Base-by-base conservation (phyloP, 2,888 invertebrate species). In the Chalcosyrphus nemorum region DNA sequence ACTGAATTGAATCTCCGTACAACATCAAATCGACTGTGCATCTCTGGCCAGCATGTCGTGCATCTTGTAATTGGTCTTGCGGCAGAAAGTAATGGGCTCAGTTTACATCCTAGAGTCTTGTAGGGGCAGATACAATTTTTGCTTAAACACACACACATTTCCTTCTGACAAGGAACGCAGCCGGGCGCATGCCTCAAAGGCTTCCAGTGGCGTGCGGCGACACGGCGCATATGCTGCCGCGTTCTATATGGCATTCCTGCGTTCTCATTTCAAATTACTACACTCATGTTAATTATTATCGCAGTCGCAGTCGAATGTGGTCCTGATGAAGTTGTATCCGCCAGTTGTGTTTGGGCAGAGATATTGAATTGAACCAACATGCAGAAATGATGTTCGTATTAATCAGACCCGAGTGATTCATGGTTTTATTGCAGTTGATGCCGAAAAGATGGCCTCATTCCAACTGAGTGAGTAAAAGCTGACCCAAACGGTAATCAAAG, bases 201-300 rank as follows among this genome's bases (percentile, higher is more conserved):
- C 52, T 70, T 17, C 38, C 27, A n/a, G 13, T 3, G 7, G 9
- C 38, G 38, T 17, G 11, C 50, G 32, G 27, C 43, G 47, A 2
- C 13, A n/a, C 4, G 43, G 13, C 9, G 3, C 29, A 4, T 2
- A n/a, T 1, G 13, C 38, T 29, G 11, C 6, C 4, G 15, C 13
- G 74, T 75, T 70, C 68, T 57, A 35, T 80, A 78, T 75, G 84
- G 74, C 54, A 68, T 29, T 35, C 45, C 63, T 43, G 75, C 47
- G 65, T 75, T 75, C 65, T 57, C 65, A 59, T 65, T 70, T 74
- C 80, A 80, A 75, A n/a, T n/a, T n/a, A n/a, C 70, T 75, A 68
- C 80, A 47, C 52, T 80, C 74, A 80, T 80, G 80, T 84, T 75
- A 84, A 84, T 80, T 84, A 70, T 63, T 75, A 65, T 71, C 38